Conservation (phyloP, 2,888 invertebrate genomes). For the Anthophora plumipes region DNA sequence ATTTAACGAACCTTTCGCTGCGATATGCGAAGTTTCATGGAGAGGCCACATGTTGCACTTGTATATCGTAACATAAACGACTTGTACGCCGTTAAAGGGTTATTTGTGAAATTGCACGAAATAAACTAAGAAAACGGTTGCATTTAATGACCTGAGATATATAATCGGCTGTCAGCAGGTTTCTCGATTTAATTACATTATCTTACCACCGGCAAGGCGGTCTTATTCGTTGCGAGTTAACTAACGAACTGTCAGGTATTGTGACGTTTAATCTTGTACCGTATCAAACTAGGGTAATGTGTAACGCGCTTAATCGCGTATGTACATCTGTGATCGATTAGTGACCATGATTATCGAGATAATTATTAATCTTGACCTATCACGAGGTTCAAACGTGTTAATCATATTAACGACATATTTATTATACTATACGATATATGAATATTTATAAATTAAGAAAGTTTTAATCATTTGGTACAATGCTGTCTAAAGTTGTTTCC, state of each 20-base stretch:
- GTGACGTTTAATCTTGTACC: conserved; percentile 51
- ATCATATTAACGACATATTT: background rate
- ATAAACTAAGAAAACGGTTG: conserved; percentile 41
- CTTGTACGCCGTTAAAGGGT: conserved; percentile 10
- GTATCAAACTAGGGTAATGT: conserved; percentile 6
- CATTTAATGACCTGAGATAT: conserved; percentile 49
- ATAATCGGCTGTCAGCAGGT: conserved; percentile 28
- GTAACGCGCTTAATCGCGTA: conserved; percentile 21
- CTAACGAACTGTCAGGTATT: conserved; percentile 54
- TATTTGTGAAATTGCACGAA: conserved; percentile 60
- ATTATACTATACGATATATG: background rate
- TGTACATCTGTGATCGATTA: conserved; percentile 26
- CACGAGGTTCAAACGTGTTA: too few species aligned
- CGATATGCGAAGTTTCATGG: conserved; percentile 11
- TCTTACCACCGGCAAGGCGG: conserved; percentile 27
- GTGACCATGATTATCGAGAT: background rate
- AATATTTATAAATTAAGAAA: too few species aligned
- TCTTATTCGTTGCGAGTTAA: conserved; percentile 57
- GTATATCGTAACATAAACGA: conserved; percentile 1
- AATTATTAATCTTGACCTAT: background rate
- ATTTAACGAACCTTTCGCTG: background rate
- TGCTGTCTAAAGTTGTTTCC: too few species aligned
- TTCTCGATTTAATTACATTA: conserved; percentile 54
- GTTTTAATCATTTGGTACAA: too few species aligned
- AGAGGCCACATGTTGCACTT: conserved; percentile 1